phyloP scores from a whole-genome alignment of 2,888 invertebrate genomes.

The Bombylius discolor region DNA sequence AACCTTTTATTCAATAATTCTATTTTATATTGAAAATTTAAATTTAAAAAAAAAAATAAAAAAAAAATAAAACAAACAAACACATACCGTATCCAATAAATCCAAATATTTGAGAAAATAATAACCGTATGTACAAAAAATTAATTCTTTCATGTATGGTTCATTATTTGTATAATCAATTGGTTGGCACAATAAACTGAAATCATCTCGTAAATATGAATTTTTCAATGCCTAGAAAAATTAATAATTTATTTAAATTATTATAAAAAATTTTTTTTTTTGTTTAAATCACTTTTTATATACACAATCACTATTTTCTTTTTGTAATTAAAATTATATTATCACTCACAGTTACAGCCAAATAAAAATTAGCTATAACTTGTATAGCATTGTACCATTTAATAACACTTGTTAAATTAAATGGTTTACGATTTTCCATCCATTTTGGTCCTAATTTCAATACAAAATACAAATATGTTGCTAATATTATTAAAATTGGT shows the following conservation, averaged over 20 bases:
- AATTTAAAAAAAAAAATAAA: not conserved
- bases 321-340: not conserved
- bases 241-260: not conserved
- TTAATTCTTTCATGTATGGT: not conserved
- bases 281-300: too few relatives aligned
- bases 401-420: conserved; percentile 49
- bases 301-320: too few relatives aligned
- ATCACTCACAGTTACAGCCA: not conserved
- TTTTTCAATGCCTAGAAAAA: not conserved
- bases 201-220: not conserved
- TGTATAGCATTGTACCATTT: conserved; percentile 56
- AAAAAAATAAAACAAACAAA: too few relatives aligned
- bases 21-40: too few relatives aligned
- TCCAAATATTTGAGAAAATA: conserved; percentile 57
- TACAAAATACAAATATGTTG: conserved; percentile 55
- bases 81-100: conserved; percentile 52
- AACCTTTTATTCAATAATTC: too few relatives aligned
- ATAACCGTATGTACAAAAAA: conserved; percentile 41
- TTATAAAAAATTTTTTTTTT: not conserved
- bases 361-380: conserved; percentile 19
- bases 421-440: conserved; percentile 54
- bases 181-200: not conserved
- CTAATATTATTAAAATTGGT: conserved; percentile 42
- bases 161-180: not conserved
- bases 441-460: conserved; percentile 55